phyloP scores from a whole-genome alignment of 1,140 invertebrate species.

The Leptinotarsa lineolata region DNA sequence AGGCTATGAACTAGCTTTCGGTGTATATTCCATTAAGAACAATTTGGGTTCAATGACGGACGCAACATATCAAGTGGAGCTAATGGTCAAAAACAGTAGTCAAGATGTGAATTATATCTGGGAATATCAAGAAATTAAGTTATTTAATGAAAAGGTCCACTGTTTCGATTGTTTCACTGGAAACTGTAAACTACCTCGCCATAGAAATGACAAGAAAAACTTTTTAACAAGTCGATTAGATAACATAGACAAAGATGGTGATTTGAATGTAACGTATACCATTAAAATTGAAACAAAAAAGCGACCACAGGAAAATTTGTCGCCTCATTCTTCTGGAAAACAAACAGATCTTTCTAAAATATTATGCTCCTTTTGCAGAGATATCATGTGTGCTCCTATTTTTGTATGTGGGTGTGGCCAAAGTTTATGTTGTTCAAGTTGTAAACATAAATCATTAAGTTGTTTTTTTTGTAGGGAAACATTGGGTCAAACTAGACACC shows the following conservation, averaged over 20 bases:
- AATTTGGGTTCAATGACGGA: neutral
- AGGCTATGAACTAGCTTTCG: slow-evolving; percentile 5
- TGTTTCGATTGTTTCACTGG: neutral
- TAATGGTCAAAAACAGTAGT: neutral
- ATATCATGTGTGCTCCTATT: slow-evolving; percentile 10
- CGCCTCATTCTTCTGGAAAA: neutral
- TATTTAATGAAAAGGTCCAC: slow-evolving; percentile 1
- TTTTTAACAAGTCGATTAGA: neutral
- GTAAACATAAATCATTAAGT: neutral
- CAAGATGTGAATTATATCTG: neutral
- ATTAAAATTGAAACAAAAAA: slow-evolving; percentile 7
- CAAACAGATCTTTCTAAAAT: neutral
- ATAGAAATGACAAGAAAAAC: slow-evolving; percentile 4
- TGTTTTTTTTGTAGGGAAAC: neutral
- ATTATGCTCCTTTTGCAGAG: neutral
- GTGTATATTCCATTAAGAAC: neutral
- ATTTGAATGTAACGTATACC: neutral
- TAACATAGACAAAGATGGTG: neutral
- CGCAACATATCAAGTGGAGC: neutral
- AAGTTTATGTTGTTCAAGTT: slow-evolving; percentile 1
- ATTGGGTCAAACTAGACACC: neutral
- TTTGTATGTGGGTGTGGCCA: neutral
- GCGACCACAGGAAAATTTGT: neutral
- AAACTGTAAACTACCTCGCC: neutral
- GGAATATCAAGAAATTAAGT: neutral